Conservation (phyloP, 2,113 vertebrate genomes). For the Pampusana beccarii region DNA sequence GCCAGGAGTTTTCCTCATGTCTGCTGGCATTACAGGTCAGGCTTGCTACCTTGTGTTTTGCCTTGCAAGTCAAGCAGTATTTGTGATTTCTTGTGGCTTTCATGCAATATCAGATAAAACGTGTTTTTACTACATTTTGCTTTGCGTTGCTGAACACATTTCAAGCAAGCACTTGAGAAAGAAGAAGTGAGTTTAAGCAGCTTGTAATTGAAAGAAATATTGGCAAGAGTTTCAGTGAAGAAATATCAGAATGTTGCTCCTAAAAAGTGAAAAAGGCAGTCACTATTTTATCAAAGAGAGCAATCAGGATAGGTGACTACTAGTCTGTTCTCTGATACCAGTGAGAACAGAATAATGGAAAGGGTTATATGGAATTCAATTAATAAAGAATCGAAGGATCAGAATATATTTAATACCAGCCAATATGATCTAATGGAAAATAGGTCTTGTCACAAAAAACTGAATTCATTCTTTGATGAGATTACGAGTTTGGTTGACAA, state of each 20-base stretch:
- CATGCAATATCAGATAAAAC: neutral
- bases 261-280: neutral
- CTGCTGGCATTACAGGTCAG: neutral
- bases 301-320: neutral
- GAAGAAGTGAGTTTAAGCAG: neutral
- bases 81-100: slow-evolving; percentile 8
- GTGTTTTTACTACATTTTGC: neutral
- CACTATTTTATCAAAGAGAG: neutral
- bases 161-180: neutral
- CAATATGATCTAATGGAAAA: neutral
- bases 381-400: neutral
- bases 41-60: slow-evolving; percentile 9
- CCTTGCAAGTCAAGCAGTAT: neutral
- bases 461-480: neutral
- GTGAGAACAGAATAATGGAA: neutral
- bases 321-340: neutral
- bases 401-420: neutral
- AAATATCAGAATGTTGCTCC: neutral
- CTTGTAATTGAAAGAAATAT: slow-evolving; percentile 3
- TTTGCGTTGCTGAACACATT: slow-evolving; percentile 6
- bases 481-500: slow-evolving; percentile 9
- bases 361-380: neutral
- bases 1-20: neutral
- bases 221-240: neutral
- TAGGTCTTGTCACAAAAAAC: neutral